phyloP scores from a whole-genome alignment of 2,888 invertebrate species.

The Syrista parreyssii region DNA sequence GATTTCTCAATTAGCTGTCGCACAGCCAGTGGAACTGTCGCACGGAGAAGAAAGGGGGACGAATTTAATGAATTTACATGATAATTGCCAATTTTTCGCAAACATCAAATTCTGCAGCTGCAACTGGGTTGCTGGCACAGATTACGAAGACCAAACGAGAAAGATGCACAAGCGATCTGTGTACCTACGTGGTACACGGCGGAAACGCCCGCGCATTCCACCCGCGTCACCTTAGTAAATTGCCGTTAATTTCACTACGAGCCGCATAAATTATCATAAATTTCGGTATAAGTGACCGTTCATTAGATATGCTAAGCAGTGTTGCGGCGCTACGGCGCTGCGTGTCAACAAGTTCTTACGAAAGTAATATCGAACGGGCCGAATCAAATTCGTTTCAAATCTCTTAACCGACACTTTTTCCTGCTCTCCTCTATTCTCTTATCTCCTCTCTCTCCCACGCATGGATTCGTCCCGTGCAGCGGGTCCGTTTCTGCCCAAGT shows the following conservation, averaged over 20 bases:
- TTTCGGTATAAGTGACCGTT: conserved; percentile 44
- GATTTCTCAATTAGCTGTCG: conserved; percentile 39
- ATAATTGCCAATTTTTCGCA: too few species aligned
- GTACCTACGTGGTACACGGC: conserved; percentile 4
- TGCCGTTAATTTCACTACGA: conserved; percentile 42
- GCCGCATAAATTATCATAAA: conserved; percentile 45
- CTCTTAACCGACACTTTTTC: conserved; percentile 1
- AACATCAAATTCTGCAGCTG: too few species aligned
- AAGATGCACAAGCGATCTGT: background rate
- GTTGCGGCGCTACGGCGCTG: conserved; percentile 10
- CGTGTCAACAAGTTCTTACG: conserved; percentile 21
- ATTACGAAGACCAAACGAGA: too few species aligned
- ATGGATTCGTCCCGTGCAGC: too few species aligned
- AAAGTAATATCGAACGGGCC: conserved; percentile 8
- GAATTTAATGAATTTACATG: too few species aligned
- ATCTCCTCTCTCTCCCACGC: too few species aligned
- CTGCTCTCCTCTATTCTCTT: too few species aligned
- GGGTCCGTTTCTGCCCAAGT: too few species aligned
- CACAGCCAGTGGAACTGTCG: background rate
- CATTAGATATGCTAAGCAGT: conserved; percentile 40
- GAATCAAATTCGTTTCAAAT: conserved; percentile 3
- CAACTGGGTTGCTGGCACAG: too few species aligned
- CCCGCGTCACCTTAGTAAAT: conserved; percentile 33
- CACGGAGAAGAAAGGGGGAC: background rate
- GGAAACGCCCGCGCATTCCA: conserved; percentile 40